Evolutionary conservation across 2,113 vertebrate species (phyloP), one percentile per base, ranked within the genome.

Genomic region (Brachypteracias leptosomus): DNA sequence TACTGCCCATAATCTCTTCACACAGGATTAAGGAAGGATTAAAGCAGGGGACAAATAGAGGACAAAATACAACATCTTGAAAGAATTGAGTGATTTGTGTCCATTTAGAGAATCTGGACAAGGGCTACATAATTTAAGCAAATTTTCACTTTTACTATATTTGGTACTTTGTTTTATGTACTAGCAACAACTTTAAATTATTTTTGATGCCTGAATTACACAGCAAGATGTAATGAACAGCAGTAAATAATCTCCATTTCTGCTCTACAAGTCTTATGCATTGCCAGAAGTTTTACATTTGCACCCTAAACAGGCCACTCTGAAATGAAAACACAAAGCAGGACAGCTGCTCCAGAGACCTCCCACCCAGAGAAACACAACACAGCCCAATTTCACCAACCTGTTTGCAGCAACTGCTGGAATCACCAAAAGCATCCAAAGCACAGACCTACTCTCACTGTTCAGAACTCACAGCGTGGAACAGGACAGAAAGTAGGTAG

Each of bases 31-130:
- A 72, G 36, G 52, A 88, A 63, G 72, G 95, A 98, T 98, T 97
- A 98, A 88, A 88, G 54, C 11, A 89, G 82, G 92, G 97, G 97
- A 93, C 97, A 98, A 89, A 96, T 70, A 89, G 68, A 98, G 96
- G 98, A 88, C 96, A 96, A 91, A 89, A 84, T 10, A 47, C 22
- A 71, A 54, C 6, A 65, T 62, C 9, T 65, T 44, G 19, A 61
- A 51, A 70, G 33, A 81, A 76, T 10, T 9, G 35, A 22, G 22
- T 35, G 36, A 59, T 70, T 59, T 68, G 38, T 24, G 17, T 40
- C 71, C 51, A 62, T 49, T 80, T 63, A 51, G 44, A 25, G 1
- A 77, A 90, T 35, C n/a, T 65, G 29, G 81, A 54, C 3, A 92
- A 68, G 16, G 75, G 54, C 11, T 52, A 84, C 17, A n/a, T 35